These are phyloP conservation scores for Sphinx pinastri DNA, from an alignment of 2,888 invertebrate species.

Conservation along the genomic window DNA sequence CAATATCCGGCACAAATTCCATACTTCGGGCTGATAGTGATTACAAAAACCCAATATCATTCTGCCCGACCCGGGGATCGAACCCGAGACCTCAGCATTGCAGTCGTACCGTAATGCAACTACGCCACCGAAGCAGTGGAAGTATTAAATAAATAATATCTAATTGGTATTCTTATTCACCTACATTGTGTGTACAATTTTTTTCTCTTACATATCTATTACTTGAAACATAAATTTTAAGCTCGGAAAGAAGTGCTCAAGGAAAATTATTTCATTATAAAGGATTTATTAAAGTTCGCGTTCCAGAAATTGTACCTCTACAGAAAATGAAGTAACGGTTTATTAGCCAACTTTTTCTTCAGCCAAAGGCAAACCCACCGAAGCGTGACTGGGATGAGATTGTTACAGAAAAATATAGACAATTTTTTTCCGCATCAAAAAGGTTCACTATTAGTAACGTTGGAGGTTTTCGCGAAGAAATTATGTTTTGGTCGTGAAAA, in stretches of 20 bases:
- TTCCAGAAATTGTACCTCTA: constrained; percentile 20
- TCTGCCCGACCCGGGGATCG: too few species aligned
- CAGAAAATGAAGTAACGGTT: constrained; percentile 27
- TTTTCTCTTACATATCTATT: background rate
- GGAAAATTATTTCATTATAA: constrained; percentile 23
- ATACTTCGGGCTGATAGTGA: too few species aligned
- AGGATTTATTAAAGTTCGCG: constrained; percentile 26
- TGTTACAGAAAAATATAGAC: constrained; percentile 27
- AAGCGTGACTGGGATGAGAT: constrained; percentile 28
- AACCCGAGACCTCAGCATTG: too few species aligned
- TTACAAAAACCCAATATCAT: too few species aligned
- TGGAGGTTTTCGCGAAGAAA: background rate
- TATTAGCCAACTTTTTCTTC: constrained; percentile 30
- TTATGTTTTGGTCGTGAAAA: background rate
- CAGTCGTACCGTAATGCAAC: too few species aligned
- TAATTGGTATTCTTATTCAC: background rate
- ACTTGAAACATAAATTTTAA: background rate
- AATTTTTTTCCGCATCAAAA: constrained; percentile 29
- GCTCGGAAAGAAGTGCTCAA: background rate
- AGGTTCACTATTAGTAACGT: constrained; percentile 24
- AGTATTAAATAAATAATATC: background rate
- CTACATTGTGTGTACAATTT: background rate
- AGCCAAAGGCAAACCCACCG: constrained; percentile 26
- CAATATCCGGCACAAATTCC: too few species aligned
- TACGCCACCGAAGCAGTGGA: too few species aligned